Conservation (phyloP, 2,888 invertebrate species). For the Metopia argyrocephala region DNA sequence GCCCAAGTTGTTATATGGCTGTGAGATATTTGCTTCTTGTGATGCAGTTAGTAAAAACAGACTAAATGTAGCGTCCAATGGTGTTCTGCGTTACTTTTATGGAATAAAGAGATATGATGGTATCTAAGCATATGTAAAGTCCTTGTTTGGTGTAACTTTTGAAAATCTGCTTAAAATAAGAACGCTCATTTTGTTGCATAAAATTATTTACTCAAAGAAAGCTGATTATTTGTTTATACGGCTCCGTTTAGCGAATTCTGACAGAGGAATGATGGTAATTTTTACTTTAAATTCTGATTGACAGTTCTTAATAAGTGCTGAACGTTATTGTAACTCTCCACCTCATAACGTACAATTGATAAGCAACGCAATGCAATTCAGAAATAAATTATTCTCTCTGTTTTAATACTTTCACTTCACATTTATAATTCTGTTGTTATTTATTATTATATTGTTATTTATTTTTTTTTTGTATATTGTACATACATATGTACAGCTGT, state of each 20-base stretch:
- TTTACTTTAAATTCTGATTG: background rate
- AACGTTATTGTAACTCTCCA: too few species aligned
- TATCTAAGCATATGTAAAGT: background rate
- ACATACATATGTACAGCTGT: too few species aligned
- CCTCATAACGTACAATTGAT: too few species aligned
- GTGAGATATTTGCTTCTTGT: background rate
- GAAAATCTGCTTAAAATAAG: background rate
- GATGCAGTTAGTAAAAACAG: background rate
- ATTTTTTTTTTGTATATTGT: too few species aligned
- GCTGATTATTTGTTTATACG: background rate
- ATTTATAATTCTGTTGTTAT: too few species aligned
- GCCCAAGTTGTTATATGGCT: background rate
- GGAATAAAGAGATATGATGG: background rate
- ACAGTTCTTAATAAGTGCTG: too few species aligned
- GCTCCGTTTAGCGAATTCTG: background rate
- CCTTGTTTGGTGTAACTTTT: background rate
- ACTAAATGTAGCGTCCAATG: background rate
- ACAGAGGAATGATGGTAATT: background rate
- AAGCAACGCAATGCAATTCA: too few species aligned
- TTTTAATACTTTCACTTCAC: too few species aligned
- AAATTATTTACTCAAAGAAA: background rate
- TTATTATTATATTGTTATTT: too few species aligned
- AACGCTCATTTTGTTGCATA: background rate
- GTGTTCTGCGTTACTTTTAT: background rate
- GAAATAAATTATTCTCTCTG: too few species aligned